Evolutionary conservation across 2,113 vertebrate species (phyloP).

Genomic region (Sturnira hondurensis): DNA sequence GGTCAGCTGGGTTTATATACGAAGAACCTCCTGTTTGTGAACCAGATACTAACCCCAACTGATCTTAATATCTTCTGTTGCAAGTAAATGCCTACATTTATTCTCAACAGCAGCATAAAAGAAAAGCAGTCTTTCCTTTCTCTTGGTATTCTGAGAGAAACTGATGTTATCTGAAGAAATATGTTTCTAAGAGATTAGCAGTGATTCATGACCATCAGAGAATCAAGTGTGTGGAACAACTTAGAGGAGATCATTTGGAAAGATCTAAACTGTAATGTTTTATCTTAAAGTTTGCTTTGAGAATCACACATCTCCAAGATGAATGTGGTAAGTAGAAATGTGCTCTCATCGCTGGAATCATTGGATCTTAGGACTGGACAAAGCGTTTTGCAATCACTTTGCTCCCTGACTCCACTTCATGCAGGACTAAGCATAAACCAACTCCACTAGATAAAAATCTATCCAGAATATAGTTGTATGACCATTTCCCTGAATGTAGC

Average conservation of each 20-base stretch:
- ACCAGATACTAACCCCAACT: background rate
- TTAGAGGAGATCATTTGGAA: constrained; percentile 39
- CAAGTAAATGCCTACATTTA: constrained; percentile 39
- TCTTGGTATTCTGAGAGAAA: constrained; percentile 16
- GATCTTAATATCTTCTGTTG: constrained; percentile 34
- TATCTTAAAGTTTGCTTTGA: constrained; percentile 54
- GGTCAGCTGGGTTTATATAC: background rate
- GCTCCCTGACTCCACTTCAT: background rate
- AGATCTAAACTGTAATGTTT: constrained; percentile 22
- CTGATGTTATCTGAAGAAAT: constrained; percentile 64
- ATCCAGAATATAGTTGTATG: constrained; percentile 3
- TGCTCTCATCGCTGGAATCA: background rate
- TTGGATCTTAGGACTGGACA: background rate
- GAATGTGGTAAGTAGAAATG: constrained; percentile 40
- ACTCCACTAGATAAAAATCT: constrained; percentile 30
- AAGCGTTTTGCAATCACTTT: background rate
- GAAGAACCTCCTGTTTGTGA: background rate
- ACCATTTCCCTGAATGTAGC: constrained; percentile 8
- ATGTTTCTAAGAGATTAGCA: constrained; percentile 57
- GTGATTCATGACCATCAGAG: constrained; percentile 48
- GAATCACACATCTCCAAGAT: constrained; percentile 37
- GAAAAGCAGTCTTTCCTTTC: constrained; percentile 7
- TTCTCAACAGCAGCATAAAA: constrained; percentile 33
- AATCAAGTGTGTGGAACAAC: constrained; percentile 16
- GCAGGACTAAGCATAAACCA: background rate